phyloP scores from a whole-genome alignment of 64 coral and sea anemone species.

The Stichodactyla helianthus region DNA sequence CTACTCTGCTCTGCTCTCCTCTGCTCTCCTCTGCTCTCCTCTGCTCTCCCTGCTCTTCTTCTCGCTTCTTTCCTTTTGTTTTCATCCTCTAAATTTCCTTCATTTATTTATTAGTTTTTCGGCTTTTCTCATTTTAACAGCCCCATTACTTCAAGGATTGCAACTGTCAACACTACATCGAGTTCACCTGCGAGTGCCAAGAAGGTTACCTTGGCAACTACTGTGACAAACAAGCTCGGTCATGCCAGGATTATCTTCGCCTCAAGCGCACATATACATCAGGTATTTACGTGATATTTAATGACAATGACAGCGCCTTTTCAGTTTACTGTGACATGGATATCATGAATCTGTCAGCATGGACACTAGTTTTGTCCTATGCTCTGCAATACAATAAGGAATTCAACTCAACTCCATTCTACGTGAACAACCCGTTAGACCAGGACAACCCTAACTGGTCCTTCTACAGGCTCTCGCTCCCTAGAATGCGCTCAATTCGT shows the following conservation, averaged over 20 bases:
- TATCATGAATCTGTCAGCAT: not conserved
- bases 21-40: too few relatives aligned
- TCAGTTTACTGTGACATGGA: slow-evolving; percentile 30
- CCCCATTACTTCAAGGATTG: not conserved
- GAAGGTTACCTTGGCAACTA: slow-evolving; percentile 3
- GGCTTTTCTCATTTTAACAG: not conserved
- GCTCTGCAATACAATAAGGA: slow-evolving; percentile 12
- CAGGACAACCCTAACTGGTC: slow-evolving; percentile 17
- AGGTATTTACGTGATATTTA: not conserved
- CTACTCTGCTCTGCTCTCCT: not conserved
- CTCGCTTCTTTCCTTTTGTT: too few relatives aligned
- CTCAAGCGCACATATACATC: not conserved
- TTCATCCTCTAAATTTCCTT: too few relatives aligned
- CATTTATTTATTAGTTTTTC: too few relatives aligned
- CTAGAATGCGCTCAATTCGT: slow-evolving; percentile 3
- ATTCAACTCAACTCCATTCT: slow-evolving; percentile 11
- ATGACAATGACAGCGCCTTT: not conserved
- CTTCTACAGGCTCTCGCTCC: slow-evolving; percentile 30
- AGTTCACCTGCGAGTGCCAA: not conserved
- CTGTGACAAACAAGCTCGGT: not conserved
- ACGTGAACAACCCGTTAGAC: slow-evolving; percentile 5
- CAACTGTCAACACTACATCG: not conserved
- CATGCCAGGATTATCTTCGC: not conserved
- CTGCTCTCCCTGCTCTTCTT: too few relatives aligned
- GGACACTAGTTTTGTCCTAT: slow-evolving; percentile 29